A percentile compares a stretch with the other conserved stretches of the same genome.
Conservation (phyloP, 2,888 invertebrate species). For the Unio pictorum region DNA sequence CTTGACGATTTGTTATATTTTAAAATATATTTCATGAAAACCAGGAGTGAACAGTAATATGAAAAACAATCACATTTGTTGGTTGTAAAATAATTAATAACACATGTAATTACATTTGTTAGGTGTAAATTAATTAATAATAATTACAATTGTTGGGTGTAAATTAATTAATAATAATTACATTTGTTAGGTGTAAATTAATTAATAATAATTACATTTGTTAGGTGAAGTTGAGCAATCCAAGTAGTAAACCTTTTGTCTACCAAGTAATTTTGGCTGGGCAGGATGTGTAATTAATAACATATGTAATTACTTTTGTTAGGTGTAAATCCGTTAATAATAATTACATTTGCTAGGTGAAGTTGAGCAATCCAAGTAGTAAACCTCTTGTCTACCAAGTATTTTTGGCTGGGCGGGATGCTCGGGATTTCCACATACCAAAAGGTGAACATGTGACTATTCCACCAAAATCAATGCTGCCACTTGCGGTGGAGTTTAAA, state of each 20-base stretch:
- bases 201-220: neutral
- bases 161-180: neutral
- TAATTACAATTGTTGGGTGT: too few relatives aligned
- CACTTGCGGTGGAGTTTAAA: constrained; percentile 58
- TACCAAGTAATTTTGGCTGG: constrained; percentile 69
- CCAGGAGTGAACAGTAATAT: neutral
- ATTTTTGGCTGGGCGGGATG: constrained; percentile 66
- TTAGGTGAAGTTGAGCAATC: constrained; percentile 69
- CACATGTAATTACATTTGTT: neutral
- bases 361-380: constrained; percentile 67
- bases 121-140: neutral
- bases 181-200: too few relatives aligned
- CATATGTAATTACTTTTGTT: neutral
- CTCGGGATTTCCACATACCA: constrained; percentile 66
- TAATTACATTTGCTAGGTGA: constrained; percentile 53
- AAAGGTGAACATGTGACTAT: constrained; percentile 65
- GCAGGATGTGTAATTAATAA: constrained; percentile 40
- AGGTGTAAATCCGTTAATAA: too few relatives aligned
- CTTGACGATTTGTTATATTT: too few relatives aligned
- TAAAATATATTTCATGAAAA: too few relatives aligned
- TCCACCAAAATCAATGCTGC: constrained; percentile 59
- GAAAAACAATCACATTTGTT: neutral
- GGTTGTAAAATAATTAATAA: neutral
- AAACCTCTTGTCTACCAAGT: constrained; percentile 69
- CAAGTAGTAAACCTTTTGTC: constrained; percentile 66